A percentile compares a stretch with the other conserved stretches of the same genome.
Evolutionary conservation across 2,113 vertebrate genomes (phyloP).

Genomic region (Dryoscopus gambensis): DNA sequence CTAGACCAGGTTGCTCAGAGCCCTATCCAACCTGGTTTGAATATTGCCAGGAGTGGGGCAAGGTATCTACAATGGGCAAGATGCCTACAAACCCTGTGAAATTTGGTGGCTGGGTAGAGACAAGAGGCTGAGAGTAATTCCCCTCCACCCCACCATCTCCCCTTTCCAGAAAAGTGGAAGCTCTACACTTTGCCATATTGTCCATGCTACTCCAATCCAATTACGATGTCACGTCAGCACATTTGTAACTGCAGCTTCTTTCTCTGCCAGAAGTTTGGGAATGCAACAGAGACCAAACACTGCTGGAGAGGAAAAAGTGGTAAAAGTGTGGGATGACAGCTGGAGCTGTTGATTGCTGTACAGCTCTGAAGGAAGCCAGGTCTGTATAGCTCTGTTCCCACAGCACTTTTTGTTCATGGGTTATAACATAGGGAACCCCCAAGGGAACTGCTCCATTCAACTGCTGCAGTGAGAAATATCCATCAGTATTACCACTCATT

Average conservation of each 20-base stretch:
- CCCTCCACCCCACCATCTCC: background rate
- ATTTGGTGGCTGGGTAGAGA: background rate
- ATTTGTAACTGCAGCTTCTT: background rate
- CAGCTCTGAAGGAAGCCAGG: background rate
- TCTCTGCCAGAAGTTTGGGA: background rate
- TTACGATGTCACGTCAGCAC: accelerated
- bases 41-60: background rate
- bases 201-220: background rate
- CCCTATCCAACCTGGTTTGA: background rate
- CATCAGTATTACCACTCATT: background rate
- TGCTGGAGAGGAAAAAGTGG: background rate
- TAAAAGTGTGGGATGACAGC: background rate
- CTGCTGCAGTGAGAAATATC: background rate
- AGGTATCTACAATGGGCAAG: background rate
- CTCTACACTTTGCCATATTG: background rate
- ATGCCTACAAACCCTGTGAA: background rate
- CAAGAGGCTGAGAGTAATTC: background rate
- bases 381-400: background rate
- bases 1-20: background rate
- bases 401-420: background rate
- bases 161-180: background rate
- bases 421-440: background rate
- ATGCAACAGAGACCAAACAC: background rate
- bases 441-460: background rate
- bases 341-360: background rate